Percentiles rank a stretch among this genome's conserved stretches.
Conservation (phyloP, 2,797 vertebrate species). For the Spondyliosoma cantharus region DNA sequence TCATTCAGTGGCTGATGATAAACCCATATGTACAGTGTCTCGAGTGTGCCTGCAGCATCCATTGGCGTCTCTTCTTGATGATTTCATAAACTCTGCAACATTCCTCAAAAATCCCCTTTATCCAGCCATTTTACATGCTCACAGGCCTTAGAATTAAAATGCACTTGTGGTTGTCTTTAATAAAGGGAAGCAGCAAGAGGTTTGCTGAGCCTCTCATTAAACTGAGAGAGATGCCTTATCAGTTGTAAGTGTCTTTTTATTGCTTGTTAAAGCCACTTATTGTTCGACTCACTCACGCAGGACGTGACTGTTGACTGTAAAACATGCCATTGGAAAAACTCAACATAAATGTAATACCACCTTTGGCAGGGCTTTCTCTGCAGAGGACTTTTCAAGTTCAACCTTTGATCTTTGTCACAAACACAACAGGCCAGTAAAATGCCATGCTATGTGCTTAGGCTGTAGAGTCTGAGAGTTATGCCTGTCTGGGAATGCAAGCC, state of each 20-base stretch:
- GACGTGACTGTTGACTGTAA: conserved; percentile 62
- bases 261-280: conserved; percentile 78
- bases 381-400: conserved; percentile 76
- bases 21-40: conserved; percentile 52
- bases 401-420: conserved; percentile 81
- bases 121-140: conserved; percentile 48
- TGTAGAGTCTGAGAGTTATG: conserved; percentile 63
- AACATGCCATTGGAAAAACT: conserved; percentile 62
- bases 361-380: conserved; percentile 62
- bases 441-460: conserved; percentile 63
- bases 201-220: conserved; percentile 72
- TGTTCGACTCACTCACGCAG: conserved; percentile 71
- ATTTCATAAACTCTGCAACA: conserved; percentile 59
- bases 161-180: conserved; percentile 42
- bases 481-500: conserved; percentile 75
- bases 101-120: conserved; percentile 60
- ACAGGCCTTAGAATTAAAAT: conserved; percentile 49
- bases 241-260: conserved; percentile 81
- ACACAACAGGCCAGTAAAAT: conserved; percentile 79
- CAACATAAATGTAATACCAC: conserved; percentile 57
- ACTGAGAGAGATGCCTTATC: conserved; percentile 72
- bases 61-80: conserved; percentile 46
- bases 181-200: conserved; percentile 51
- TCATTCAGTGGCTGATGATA: conserved; percentile 52
- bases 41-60: conserved; percentile 41